A percentile compares a stretch with the other conserved stretches of the same genome.
Conservation (phyloP, 2,797 vertebrate genomes). For the Heterohyrax brucei region DNA sequence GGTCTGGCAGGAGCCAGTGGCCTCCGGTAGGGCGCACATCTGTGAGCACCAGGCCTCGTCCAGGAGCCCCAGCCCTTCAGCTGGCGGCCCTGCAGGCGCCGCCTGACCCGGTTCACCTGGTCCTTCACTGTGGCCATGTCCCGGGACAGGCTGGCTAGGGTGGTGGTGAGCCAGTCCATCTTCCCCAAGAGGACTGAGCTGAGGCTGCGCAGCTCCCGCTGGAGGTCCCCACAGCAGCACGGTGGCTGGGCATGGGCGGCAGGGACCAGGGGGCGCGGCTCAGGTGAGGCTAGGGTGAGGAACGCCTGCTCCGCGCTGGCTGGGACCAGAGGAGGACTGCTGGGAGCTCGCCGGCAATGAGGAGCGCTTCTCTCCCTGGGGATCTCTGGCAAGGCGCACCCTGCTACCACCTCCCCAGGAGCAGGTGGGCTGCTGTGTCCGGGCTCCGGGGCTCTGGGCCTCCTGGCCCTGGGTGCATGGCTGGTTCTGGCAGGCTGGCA, state of each 20-base stretch:
- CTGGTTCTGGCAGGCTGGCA: neutral
- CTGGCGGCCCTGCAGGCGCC: neutral
- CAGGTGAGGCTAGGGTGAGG: neutral
- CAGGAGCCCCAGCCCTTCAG: conserved; percentile 72
- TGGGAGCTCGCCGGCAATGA: neutral
- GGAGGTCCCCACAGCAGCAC: conserved; percentile 57
- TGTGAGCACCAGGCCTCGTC: neutral
- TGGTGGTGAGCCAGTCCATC: conserved; percentile 73
- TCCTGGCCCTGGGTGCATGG: neutral
- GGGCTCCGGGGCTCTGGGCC: neutral
- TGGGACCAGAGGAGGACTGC: conserved; percentile 42
- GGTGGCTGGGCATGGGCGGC: fast-evolving
- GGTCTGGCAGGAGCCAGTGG: conserved; percentile 74
- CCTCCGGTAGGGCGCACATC: conserved; percentile 71
- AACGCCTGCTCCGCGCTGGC: neutral
- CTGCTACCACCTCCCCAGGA: conserved; percentile 67
- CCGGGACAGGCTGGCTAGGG: conserved; percentile 78
- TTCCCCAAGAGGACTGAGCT: conserved; percentile 57
- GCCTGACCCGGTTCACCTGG: conserved; percentile 79
- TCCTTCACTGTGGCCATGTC: conserved; percentile 84
- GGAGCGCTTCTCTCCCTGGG: neutral
- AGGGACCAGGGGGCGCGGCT: neutral
- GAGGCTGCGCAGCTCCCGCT: conserved; percentile 55
- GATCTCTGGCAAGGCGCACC: neutral
- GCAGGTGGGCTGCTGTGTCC: neutral